phyloP scores from a whole-genome alignment of 2,113 vertebrate species.

The Herpailurus yagouaroundi region DNA sequence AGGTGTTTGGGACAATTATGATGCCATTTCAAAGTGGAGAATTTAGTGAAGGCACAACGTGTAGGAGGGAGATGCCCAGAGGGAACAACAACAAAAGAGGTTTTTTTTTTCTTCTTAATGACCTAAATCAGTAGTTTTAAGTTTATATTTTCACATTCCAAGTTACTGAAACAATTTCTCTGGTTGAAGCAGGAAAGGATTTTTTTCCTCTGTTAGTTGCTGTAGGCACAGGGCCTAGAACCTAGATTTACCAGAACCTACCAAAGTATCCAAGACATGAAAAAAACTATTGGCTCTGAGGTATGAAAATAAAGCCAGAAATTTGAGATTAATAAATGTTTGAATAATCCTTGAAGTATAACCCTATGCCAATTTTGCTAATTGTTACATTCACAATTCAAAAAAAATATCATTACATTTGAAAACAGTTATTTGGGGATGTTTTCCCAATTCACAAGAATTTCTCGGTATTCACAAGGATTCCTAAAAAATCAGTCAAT shows the following conservation, averaged over 20 bases:
- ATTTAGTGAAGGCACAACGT: neutral
- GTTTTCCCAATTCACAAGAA: neutral
- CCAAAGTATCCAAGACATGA: neutral
- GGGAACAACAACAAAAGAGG: neutral
- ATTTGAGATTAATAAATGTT: conserved; percentile 9
- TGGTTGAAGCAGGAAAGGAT: neutral
- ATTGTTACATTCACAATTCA: conserved; percentile 33
- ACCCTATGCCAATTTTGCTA: neutral
- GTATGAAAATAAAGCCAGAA: neutral
- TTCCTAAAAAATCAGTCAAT: neutral
- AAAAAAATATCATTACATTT: neutral
- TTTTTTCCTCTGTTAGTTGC: neutral
- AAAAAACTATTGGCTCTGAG: neutral
- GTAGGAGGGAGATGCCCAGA: neutral
- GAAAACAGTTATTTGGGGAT: neutral
- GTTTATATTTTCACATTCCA: neutral
- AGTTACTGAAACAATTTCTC: neutral
- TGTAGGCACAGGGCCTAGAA: neutral
- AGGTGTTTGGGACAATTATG: neutral
- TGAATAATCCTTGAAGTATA: neutral
- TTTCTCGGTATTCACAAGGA: conserved; percentile 20
- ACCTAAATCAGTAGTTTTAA: neutral
- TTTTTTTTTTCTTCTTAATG: neutral
- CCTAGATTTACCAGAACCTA: neutral
- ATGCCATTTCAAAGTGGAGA: neutral